A percentile compares a stretch with the other conserved stretches of the same genome.
phyloP scores from a whole-genome alignment of 1,140 invertebrate species.

The Drosophila guanche region DNA sequence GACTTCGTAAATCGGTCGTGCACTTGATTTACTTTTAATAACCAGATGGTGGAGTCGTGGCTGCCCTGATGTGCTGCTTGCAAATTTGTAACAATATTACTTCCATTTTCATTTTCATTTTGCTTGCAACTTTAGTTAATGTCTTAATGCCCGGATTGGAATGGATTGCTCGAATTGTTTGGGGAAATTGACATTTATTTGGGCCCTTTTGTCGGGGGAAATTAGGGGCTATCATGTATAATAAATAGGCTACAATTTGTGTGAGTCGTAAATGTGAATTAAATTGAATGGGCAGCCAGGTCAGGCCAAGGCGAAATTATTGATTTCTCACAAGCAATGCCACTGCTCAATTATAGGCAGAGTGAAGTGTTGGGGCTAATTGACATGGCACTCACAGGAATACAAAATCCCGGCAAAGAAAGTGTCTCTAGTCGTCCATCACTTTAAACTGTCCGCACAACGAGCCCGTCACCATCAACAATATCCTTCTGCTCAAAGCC shows the following conservation, averaged over 20 bases:
- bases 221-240: constrained; percentile 51
- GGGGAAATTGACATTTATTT: constrained; percentile 76
- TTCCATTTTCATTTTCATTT: constrained; percentile 20
- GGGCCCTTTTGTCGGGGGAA: constrained; percentile 37
- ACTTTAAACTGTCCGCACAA: not conserved
- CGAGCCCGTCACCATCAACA: constrained; percentile 2
- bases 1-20: constrained; percentile 50
- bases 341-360: constrained; percentile 11
- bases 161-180: constrained; percentile 4
- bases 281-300: constrained; percentile 53
- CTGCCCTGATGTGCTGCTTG: constrained; percentile 44
- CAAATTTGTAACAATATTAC: constrained; percentile 53
- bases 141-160: constrained; percentile 54
- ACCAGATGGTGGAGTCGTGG: constrained; percentile 27
- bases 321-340: constrained; percentile 24
- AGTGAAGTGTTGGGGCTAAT: constrained; percentile 12
- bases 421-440: not conserved
- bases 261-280: constrained; percentile 67
- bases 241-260: constrained; percentile 58
- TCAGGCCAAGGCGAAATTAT: constrained; percentile 15
- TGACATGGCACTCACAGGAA: not conserved
- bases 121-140: constrained; percentile 41
- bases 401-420: no score
- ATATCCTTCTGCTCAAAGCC: constrained; percentile 27
- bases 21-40: constrained; percentile 76